Conservation (phyloP, 2,797 vertebrate genomes). For the Sebastes cheni region DNA sequence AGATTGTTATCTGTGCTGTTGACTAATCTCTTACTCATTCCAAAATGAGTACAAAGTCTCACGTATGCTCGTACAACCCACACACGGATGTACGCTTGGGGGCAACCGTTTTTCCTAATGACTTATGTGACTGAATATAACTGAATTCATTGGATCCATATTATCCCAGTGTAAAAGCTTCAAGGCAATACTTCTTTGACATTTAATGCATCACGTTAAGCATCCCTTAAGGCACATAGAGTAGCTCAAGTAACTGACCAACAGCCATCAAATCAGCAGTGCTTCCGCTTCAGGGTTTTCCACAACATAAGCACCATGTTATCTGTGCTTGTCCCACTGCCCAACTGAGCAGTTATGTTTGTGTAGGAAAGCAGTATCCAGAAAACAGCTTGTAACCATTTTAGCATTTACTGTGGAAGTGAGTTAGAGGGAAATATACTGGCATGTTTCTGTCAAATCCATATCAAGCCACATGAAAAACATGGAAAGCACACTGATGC, state of each 20-base stretch:
- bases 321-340: not conserved
- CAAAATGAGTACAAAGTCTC: not conserved
- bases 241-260: not conserved
- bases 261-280: conserved; percentile 25
- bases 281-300: conserved; percentile 10
- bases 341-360: not conserved
- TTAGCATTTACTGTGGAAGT: not conserved
- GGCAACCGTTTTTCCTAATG: not conserved
- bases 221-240: not conserved
- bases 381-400: not conserved
- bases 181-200: not conserved
- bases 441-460: conserved; percentile 8
- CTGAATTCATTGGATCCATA: not conserved
- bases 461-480: conserved; percentile 7
- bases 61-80: not conserved
- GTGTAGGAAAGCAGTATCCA: not conserved
- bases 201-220: not conserved
- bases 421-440: not conserved
- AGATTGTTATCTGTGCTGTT: not conserved
- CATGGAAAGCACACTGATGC: not conserved
- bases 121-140: not conserved
- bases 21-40: not conserved
- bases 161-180: not conserved
- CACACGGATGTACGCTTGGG: not conserved
- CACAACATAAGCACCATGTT: conserved; percentile 5